Evolutionary conservation across 2,113 vertebrate species (phyloP).

Genomic region (Lagopus muta): DNA sequence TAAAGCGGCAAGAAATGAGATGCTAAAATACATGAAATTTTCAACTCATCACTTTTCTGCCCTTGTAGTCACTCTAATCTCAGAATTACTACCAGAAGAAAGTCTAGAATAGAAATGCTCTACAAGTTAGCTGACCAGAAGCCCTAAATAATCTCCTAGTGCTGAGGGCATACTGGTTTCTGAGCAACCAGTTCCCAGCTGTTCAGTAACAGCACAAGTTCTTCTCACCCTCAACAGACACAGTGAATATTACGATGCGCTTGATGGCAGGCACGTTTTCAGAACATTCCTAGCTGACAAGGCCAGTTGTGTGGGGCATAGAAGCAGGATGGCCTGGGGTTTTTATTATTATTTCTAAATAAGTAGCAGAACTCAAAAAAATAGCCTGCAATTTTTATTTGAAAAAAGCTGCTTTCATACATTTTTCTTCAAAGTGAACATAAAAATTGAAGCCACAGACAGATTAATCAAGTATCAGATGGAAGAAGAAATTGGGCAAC

Average conservation of each 20-base stretch:
- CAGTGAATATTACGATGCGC: background rate
- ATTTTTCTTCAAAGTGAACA: background rate
- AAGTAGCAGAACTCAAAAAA: background rate
- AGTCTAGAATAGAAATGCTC: background rate
- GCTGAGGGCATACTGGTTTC: background rate
- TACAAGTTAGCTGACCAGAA: background rate
- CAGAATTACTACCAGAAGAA: background rate
- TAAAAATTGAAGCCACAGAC: background rate
- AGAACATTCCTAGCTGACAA: background rate
- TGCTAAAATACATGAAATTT: background rate
- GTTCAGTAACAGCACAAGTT: constrained; percentile 19
- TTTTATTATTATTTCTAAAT: background rate
- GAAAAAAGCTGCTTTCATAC: background rate
- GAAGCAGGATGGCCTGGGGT: background rate
- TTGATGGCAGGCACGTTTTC: background rate
- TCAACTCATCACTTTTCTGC: background rate
- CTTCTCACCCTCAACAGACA: background rate
- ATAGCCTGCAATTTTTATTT: background rate
- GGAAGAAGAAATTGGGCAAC: background rate
- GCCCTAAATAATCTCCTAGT: background rate
- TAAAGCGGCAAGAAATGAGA: background rate
- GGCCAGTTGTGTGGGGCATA: background rate
- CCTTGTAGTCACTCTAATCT: background rate
- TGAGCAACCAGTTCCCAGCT: constrained; percentile 2
- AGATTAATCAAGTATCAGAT: background rate